These are phyloP conservation scores for Mesocentrotus franciscanus DNA, from an alignment of 53 echinoderm and acorn worm genomes.

Conservation along the genomic window DNA sequence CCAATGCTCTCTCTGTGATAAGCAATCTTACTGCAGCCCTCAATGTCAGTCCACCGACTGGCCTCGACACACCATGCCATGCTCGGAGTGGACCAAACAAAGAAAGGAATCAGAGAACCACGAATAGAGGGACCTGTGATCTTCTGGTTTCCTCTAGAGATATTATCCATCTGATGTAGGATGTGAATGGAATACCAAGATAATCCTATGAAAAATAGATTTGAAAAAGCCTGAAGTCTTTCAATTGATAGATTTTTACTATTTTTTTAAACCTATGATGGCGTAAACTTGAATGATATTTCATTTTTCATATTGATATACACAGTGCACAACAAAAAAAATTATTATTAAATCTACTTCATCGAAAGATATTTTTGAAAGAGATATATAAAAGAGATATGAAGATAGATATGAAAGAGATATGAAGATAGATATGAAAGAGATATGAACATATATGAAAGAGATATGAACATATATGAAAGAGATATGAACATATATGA, in stretches of 20 bases:
- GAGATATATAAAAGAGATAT: no score
- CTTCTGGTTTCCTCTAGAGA: not conserved
- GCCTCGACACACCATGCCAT: conserved; percentile 85
- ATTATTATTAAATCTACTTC: not conserved
- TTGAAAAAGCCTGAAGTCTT: not conserved
- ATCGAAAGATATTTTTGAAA: not conserved
- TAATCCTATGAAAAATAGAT: not conserved
- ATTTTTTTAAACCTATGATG: not conserved
- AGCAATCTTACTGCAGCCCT: conserved; percentile 95
- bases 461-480: not conserved
- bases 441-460: no score
- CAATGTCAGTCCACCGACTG: conserved; percentile 96
- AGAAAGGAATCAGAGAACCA: not conserved
- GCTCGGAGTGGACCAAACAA: conserved; percentile 55
- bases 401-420: no score
- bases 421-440: not conserved
- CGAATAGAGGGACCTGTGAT: not conserved
- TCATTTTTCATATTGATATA: not conserved
- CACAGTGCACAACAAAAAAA: no score
- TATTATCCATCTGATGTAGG: not conserved
- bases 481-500: no score
- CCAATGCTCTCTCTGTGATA: conserved; percentile 86
- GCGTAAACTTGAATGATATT: not conserved
- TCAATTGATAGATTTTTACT: not conserved
- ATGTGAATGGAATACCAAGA: not conserved